Percentiles rank a stretch among this genome's conserved stretches.
Evolutionary conservation across 2,113 vertebrate species (phyloP).

Genomic region (Desmodus rotundus): DNA sequence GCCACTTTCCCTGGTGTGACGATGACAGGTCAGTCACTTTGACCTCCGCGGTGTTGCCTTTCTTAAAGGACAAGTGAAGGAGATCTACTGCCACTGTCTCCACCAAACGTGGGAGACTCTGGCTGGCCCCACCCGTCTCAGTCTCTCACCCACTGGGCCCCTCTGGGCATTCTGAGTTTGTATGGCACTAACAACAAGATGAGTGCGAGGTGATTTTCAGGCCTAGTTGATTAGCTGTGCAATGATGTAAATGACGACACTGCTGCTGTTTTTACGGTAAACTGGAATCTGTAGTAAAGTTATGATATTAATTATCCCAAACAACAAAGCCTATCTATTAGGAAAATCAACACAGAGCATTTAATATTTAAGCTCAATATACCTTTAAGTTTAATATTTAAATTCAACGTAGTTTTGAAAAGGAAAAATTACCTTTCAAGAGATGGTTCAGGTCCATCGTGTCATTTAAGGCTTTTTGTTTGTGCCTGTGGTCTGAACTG

Average conservation of each 20-base stretch:
- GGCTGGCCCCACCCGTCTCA: neutral
- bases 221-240: neutral
- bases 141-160: neutral
- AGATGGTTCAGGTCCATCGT: conserved; percentile 86
- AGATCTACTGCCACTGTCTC: neutral
- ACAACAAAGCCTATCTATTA: neutral
- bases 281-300: neutral
- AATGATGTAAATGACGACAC: neutral
- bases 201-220: neutral
- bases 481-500: conserved; percentile 72
- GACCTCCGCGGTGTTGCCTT: neutral
- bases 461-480: conserved; percentile 82
- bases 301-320: neutral
- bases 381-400: neutral
- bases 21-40: neutral
- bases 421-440: conserved; percentile 83
- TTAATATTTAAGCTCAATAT: neutral
- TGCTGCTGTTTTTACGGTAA: neutral
- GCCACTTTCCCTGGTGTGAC: neutral
- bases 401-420: neutral
- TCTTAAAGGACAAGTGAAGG: neutral
- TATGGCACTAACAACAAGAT: neutral
- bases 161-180: neutral
- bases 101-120: neutral
- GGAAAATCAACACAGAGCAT: conserved; percentile 11